Evolutionary conservation across 2,113 vertebrate genomes (phyloP), one percentile per base, ranked within the genome.

Genomic region (Macrotus californicus): DNA sequence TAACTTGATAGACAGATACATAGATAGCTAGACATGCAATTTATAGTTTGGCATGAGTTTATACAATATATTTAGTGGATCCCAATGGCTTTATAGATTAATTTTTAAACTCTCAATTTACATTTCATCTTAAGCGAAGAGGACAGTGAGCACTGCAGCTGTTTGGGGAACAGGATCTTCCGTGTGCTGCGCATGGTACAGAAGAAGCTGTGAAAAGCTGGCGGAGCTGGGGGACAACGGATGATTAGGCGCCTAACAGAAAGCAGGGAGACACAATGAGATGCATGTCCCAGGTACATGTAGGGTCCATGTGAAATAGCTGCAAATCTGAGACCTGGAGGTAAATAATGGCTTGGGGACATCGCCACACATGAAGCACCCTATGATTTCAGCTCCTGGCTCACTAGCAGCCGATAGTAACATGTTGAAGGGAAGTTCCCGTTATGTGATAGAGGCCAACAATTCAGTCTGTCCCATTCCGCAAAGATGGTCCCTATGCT

Each of bases 331-430:
- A 85, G 41, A 34, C 24, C 24, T 5, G 2, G 4, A 43, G 7
- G 6, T 7, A 11, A 54, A 21, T 36, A 52, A 8, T 18, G 22
- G 3, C 1, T 1, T 1, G 0, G 7, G 34, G 31, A 39, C 34
- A 9, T 41, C 31, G 1, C n/a, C 11, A 31, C 7, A 10, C 0
- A 0, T 15, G 10, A 0, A 8, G n/a, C 26, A 14, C 18, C 21
- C 5, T 39, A 4, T 1, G 6, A 34, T 15, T 11, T 41, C 11
- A 29, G 21, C 14, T 34, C 31, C 67, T 14, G 6, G 19, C 4
- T 50, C 43, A 48, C 56, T 15, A 29, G 26, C 13, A 77, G 48
- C n/a, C 8, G 48, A 7, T 1, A 10, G 15, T 26, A 46, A 26
- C 15, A 39, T 41, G 0, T 29, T 76, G 52, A 52, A 69, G 61